These are phyloP conservation scores for Tetramorium alpestre DNA, from an alignment of 1,140 invertebrate species.

Conservation along the genomic window DNA sequence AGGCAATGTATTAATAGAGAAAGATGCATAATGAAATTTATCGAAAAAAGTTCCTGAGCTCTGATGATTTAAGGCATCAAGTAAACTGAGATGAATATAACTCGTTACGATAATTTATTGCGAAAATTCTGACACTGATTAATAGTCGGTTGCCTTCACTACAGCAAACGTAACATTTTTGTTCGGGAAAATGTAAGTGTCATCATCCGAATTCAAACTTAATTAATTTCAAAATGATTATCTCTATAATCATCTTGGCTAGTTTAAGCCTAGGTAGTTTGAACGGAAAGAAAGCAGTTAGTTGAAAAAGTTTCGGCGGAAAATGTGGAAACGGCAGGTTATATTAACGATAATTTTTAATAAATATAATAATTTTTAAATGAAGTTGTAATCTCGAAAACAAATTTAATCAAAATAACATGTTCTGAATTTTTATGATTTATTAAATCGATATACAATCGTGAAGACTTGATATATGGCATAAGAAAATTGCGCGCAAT, in stretches of 20 bases:
- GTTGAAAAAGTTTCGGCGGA: neutral
- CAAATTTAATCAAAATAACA: neutral
- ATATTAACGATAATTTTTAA: neutral
- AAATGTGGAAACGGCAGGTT: neutral
- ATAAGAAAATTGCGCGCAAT: neutral
- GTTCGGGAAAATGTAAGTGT: slow-evolving; percentile 1
- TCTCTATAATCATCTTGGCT: neutral
- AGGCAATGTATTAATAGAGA: neutral
- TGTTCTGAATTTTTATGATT: neutral
- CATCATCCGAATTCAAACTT: neutral
- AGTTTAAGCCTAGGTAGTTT: neutral
- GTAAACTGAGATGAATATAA: slow-evolving; percentile 38
- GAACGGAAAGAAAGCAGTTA: neutral
- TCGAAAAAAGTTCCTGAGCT: slow-evolving; percentile 16
- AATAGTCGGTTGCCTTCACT: neutral
- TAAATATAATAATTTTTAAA: too few species aligned
- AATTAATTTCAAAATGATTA: slow-evolving; percentile 38
- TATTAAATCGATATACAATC: neutral
- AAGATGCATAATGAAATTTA: neutral
- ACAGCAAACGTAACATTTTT: slow-evolving; percentile 13
- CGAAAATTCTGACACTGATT: slow-evolving; percentile 47
- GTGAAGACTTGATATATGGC: neutral
- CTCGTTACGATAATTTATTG: slow-evolving; percentile 29
- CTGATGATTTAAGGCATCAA: slow-evolving; percentile 23
- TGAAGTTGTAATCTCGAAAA: neutral